phyloP scores from a whole-genome alignment of 1,140 invertebrate species.

The Drosophila subpulchrella region DNA sequence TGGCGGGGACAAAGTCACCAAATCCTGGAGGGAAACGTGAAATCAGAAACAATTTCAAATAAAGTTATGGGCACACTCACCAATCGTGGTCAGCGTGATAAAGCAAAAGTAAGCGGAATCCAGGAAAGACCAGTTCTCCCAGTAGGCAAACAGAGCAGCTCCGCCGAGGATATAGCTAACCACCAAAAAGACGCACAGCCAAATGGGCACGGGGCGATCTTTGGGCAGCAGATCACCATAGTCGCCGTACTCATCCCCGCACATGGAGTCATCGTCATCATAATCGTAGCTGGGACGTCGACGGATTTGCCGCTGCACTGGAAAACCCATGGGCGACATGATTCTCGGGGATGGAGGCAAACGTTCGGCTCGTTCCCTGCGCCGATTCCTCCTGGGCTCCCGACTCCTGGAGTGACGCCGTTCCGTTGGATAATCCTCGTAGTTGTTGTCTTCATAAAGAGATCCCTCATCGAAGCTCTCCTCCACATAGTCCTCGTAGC shows the following conservation, averaged over 20 bases:
- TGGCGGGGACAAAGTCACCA: slow-evolving; percentile 96
- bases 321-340: slow-evolving; percentile 89
- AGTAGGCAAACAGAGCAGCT: slow-evolving; percentile 92
- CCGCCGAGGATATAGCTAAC: slow-evolving; percentile 95
- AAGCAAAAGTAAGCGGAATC: slow-evolving; percentile 98
- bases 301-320: slow-evolving; percentile 86
- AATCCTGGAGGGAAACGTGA: slow-evolving; percentile 87
- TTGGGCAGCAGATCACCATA: slow-evolving; percentile 72
- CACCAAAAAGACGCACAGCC: slow-evolving; percentile 95
- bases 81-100: slow-evolving; percentile 97
- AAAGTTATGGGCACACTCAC: slow-evolving; percentile 61
- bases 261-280: slow-evolving; percentile 85
- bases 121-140: slow-evolving; percentile 95
- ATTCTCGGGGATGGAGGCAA: slow-evolving; percentile 86
- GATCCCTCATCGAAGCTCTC: slow-evolving; percentile 69
- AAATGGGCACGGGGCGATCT: slow-evolving; percentile 92
- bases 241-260: slow-evolving; percentile 86
- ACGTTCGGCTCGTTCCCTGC: slow-evolving; percentile 57
- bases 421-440: slow-evolving; percentile 68
- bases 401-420: slow-evolving; percentile 48
- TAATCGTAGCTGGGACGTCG: slow-evolving; percentile 68
- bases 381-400: slow-evolving; percentile 45
- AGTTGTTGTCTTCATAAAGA: slow-evolving; percentile 54
- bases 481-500: slow-evolving; percentile 72
- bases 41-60: background rate